These are phyloP conservation scores for Tor tambroides DNA, from an alignment of 2,113 vertebrate genomes.

Conservation along the genomic window DNA sequence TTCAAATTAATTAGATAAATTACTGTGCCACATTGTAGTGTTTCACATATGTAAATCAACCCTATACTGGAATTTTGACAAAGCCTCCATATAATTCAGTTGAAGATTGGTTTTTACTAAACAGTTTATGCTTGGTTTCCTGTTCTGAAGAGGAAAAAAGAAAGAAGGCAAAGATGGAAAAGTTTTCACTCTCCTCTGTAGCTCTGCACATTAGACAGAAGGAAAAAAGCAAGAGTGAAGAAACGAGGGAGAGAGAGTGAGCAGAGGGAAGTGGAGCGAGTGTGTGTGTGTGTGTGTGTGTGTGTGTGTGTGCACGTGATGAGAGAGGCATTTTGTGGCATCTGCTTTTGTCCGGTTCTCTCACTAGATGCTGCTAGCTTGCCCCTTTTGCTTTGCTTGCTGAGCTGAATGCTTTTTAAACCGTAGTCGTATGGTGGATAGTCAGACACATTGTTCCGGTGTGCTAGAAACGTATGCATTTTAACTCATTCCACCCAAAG, in stretches of 20 bases:
- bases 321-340: slow-evolving; percentile 59
- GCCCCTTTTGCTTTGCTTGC: slow-evolving; percentile 67
- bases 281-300: not conserved
- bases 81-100: not conserved
- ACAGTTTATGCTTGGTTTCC: slow-evolving; percentile 36
- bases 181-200: slow-evolving; percentile 50
- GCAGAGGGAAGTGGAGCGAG: slow-evolving; percentile 19
- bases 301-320: slow-evolving; percentile 13
- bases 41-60: not conserved
- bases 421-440: slow-evolving; percentile 43
- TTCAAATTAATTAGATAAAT: not conserved
- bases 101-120: slow-evolving; percentile 12
- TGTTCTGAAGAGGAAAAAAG: slow-evolving; percentile 40
- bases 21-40: not conserved
- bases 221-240: slow-evolving; percentile 33
- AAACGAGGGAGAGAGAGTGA: slow-evolving; percentile 39
- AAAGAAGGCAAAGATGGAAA: slow-evolving; percentile 45
- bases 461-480: not conserved
- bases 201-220: slow-evolving; percentile 48
- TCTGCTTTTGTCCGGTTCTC: slow-evolving; percentile 74
- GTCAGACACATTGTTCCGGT: slow-evolving; percentile 8
- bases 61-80: not conserved
- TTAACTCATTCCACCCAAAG: not conserved
- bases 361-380: slow-evolving; percentile 80
- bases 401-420: slow-evolving; percentile 48